These are phyloP conservation scores for Chamaea fasciata DNA, from an alignment of 2,113 vertebrate genomes.

Conservation along the genomic window DNA sequence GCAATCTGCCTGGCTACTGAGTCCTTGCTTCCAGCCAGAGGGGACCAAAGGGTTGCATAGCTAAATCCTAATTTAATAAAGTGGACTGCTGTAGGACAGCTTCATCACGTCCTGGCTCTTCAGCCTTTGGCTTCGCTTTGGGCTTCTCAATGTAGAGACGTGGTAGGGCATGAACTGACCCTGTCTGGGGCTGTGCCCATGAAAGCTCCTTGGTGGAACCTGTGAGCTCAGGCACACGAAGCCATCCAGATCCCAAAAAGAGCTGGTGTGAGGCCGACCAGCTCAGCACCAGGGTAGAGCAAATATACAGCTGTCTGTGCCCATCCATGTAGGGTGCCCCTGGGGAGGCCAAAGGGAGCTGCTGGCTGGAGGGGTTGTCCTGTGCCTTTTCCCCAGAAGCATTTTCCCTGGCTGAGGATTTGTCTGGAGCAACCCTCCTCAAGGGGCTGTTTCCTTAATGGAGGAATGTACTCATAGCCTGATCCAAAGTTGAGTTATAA, in stretches of 20 bases:
- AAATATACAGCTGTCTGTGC: neutral
- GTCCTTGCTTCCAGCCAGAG: neutral
- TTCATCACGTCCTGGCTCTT: neutral
- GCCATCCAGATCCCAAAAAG: neutral
- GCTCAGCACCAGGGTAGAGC: neutral
- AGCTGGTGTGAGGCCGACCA: rapidly evolving
- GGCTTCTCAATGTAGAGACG: rapidly evolving
- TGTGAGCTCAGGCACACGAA: neutral
- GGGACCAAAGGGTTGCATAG: rapidly evolving
- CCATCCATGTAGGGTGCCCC: neutral
- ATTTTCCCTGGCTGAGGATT: neutral
- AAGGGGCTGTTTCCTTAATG: neutral
- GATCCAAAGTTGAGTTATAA: neutral
- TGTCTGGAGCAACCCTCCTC: neutral
- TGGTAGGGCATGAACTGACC: neutral
- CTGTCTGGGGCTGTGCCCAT: neutral
- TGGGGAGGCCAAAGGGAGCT: neutral
- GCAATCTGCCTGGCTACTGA: rapidly evolving
- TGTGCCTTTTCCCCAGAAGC: neutral
- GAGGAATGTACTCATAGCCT: neutral
- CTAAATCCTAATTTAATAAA: neutral
- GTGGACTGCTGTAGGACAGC: neutral
- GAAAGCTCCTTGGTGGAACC: neutral
- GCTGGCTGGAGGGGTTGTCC: neutral
- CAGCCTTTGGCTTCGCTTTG: neutral